phyloP scores from a whole-genome alignment of 2,113 vertebrate species.

The Centropus unirufus region DNA sequence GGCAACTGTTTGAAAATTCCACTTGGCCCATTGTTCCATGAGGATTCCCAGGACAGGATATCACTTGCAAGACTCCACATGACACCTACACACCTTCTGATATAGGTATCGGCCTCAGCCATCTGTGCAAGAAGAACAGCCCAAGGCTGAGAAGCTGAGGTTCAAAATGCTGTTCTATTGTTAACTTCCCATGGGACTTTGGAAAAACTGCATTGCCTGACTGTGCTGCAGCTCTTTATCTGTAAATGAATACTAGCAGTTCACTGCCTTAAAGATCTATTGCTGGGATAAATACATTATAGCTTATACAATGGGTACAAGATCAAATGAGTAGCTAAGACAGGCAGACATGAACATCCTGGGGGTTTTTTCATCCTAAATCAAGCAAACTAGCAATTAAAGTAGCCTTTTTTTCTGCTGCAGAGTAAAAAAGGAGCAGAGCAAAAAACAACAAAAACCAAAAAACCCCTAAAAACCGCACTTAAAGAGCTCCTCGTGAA shows the following conservation, averaged over 20 bases:
- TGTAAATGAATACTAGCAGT: not conserved
- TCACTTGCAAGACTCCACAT: not conserved
- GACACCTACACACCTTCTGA: not conserved
- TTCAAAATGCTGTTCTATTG: not conserved
- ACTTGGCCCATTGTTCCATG: not conserved
- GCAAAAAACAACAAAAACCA: fast-evolving
- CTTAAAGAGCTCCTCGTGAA: constrained; percentile 32
- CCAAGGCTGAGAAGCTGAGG: not conserved
- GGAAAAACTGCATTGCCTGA: not conserved
- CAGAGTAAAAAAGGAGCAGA: not conserved
- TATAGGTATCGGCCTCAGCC: not conserved
- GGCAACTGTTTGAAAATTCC: not conserved
- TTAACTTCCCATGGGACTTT: not conserved
- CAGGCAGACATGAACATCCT: constrained; percentile 3
- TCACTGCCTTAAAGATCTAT: not conserved
- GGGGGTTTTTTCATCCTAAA: not conserved
- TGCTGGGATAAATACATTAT: not conserved
- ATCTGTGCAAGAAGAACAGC: not conserved
- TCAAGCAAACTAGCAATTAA: constrained; percentile 21
- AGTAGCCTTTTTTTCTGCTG: not conserved
- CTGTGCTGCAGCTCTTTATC: not conserved
- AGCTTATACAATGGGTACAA: not conserved
- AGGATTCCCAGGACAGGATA: not conserved
- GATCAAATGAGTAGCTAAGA: constrained; percentile 35
- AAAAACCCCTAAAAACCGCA: not conserved